Conservation (phyloP, 2,113 vertebrate genomes). For the Mormyrus iriodes region DNA sequence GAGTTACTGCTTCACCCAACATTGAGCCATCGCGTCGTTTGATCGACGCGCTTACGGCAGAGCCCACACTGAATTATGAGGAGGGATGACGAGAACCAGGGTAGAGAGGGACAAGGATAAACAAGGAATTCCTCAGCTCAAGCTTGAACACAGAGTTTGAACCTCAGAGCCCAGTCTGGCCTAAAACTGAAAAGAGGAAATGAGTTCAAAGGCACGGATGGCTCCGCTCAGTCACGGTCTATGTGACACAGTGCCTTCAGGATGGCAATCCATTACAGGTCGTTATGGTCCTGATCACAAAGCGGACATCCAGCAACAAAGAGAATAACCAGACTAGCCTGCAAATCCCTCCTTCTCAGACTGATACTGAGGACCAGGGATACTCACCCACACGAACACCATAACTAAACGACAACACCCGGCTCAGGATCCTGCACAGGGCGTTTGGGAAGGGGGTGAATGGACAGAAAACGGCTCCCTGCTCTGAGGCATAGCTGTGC, state of each 20-base stretch:
- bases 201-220: neutral
- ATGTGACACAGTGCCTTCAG: neutral
- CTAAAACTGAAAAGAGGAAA: neutral
- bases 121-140: neutral
- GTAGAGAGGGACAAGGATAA: neutral
- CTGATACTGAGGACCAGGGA: neutral
- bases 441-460: neutral
- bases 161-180: neutral
- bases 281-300: neutral
- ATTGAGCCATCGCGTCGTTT: neutral
- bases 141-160: neutral
- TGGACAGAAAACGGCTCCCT: neutral
- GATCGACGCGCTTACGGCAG: neutral
- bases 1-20: neutral
- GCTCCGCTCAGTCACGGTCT: neutral
- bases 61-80: neutral
- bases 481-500: neutral
- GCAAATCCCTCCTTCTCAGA: neutral
- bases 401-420: neutral
- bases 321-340: neutral
- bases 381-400: neutral
- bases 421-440: neutral
- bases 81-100: neutral
- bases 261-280: neutral
- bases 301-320: neutral